These are phyloP conservation scores for Ornithorhynchus anatinus DNA, from an alignment of 2,113 vertebrate genomes.

Conservation along the genomic window DNA sequence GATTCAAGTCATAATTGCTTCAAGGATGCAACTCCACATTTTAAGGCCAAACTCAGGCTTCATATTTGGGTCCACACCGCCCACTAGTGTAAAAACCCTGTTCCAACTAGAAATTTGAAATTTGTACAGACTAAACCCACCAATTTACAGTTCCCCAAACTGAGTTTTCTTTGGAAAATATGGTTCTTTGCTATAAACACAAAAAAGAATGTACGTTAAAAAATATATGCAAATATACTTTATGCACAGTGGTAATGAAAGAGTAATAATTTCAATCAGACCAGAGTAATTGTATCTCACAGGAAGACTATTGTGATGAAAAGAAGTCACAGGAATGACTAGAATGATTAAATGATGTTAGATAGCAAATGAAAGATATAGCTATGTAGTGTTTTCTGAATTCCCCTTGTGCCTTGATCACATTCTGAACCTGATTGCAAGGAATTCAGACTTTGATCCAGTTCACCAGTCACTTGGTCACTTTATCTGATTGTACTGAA, in stretches of 20 bases:
- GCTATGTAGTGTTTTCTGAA: not conserved
- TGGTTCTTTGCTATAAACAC: too few species aligned
- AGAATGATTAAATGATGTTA: not conserved
- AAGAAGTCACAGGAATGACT: not conserved
- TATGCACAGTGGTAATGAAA: too few species aligned
- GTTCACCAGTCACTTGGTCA: slow-evolving; percentile 27
- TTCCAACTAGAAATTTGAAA: too few species aligned
- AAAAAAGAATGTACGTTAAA: too few species aligned
- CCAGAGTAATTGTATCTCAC: not conserved
- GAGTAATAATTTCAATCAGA: too few species aligned
- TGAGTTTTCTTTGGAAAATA: too few species aligned
- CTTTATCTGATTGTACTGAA: slow-evolving; percentile 27
- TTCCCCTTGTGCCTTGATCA: slow-evolving; percentile 3
- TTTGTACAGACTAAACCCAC: not conserved
- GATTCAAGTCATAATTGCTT: not conserved
- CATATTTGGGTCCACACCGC: not conserved
- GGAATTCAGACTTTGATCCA: slow-evolving; percentile 7
- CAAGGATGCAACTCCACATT: not conserved
- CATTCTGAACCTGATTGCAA: not conserved
- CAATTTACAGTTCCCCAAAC: not conserved
- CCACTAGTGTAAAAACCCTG: not conserved
- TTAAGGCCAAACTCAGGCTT: not conserved
- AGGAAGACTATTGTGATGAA: not conserved
- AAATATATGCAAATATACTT: too few species aligned
- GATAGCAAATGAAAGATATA: not conserved